Base-by-base conservation (phyloP, 2,113 vertebrate genomes). In the Psittacula cyanocephala region DNA sequence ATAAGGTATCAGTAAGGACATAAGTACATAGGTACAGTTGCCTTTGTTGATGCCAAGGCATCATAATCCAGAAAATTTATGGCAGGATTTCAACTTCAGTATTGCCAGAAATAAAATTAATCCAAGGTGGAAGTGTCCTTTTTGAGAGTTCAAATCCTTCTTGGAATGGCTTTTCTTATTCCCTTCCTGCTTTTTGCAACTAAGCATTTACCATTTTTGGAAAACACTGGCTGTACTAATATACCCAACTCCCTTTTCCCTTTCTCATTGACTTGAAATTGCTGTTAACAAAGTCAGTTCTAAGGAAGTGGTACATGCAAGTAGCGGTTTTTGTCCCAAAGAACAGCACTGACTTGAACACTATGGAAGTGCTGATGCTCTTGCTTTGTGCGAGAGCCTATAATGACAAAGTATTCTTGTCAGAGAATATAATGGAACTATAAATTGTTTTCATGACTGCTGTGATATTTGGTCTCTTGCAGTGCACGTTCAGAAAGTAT, bases 381-480 rank as follows among this genome's bases (percentile, higher is more conserved):
- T 77, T 86, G 96, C 97, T 98, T 97, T 98, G 94, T 98, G 86
- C 77, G 87, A 59, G 88, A 93, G 55, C 93, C 96, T 69, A 10
- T 94, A 94, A 94, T 97, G 97, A 98, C 96, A 96, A 97, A 98
- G 93, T 97, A 69, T 97, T 96, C 95, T 50, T 98, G 97, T 98
- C 97, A 97, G 79, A 60, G 95, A 91, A 80, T 71, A 95, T 98
- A 98, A 98, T 98, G 97, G 97, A 98, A 97, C 98, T 96, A 97
- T 98, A 98, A 98, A 98, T 98, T 98, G 97, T 97, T 98, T 98
- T 97, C 97, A 96, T 96, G 97, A 96, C 95, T 96, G 96, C 97
- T 93, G 84, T 91, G 95, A 93, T 96, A 96, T 96, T 97, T 97
- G 93, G 92, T 96, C 81, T 97, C 95, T 96, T 95, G 96, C 62